Conservation (phyloP, 2,113 vertebrate species). For the Pardalotus punctatus region DNA sequence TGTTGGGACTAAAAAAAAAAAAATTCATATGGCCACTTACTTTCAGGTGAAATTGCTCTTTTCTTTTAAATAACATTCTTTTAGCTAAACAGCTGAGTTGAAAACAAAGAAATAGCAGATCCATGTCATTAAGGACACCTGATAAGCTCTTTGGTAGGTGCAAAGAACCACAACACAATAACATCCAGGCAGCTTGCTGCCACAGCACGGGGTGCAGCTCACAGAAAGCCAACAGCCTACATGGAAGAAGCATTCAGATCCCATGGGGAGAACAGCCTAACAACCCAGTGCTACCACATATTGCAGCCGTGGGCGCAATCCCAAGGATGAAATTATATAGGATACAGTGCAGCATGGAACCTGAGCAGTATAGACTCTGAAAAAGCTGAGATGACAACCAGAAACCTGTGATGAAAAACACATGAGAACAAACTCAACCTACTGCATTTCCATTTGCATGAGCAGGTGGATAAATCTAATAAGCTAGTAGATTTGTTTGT, state of each 20-base stretch:
- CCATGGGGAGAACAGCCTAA: background rate
- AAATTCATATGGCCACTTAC: background rate
- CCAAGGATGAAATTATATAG: background rate
- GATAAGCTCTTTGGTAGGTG: background rate
- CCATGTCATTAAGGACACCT: background rate
- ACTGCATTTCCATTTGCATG: background rate
- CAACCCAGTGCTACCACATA: background rate
- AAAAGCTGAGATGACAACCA: background rate
- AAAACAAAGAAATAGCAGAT: slow-evolving; percentile 4
- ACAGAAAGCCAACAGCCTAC: background rate
- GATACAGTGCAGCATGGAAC: background rate
- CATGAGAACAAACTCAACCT: background rate
- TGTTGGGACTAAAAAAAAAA: slow-evolving; percentile 7
- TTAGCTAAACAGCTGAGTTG: background rate
- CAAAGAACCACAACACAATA: background rate
- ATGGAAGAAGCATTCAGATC: background rate
- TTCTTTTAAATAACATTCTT: background rate
- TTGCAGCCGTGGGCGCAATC: background rate
- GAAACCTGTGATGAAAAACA: background rate
- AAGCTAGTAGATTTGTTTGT: background rate
- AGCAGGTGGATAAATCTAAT: background rate
- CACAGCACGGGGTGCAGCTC: background rate
- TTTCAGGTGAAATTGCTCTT: slow-evolving; percentile 16
- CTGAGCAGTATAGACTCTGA: background rate
- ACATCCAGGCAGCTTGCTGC: slow-evolving; percentile 14